A percentile compares a stretch with the other conserved stretches of the same genome.
phyloP scores from a whole-genome alignment of 2,113 vertebrate species.

The Chrysochloris asiatica region DNA sequence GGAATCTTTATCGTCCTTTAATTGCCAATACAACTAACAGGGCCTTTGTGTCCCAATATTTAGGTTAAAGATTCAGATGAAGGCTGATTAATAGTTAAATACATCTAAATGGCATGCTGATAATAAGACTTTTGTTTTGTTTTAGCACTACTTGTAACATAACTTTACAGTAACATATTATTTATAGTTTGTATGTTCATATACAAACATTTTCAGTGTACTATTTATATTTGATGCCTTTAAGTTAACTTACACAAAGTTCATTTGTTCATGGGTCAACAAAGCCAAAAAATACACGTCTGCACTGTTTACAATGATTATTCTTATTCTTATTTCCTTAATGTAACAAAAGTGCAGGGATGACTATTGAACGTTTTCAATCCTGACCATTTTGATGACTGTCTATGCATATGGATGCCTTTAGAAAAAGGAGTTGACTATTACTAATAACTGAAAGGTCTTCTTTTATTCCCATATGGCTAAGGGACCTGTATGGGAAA shows the following conservation, averaged over 20 bases:
- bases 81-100: neutral
- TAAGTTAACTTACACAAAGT: too few species aligned
- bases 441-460: neutral
- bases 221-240: neutral
- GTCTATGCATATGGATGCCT: neutral
- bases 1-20: neutral
- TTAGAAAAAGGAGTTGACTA: neutral
- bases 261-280: neutral
- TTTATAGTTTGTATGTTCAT: neutral
- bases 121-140: neutral
- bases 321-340: neutral
- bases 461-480: constrained; percentile 33
- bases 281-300: neutral
- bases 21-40: neutral
- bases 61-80: neutral
- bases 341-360: neutral
- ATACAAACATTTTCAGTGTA: neutral
- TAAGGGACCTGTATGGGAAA: neutral
- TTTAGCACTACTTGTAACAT: neutral
- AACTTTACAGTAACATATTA: neutral
- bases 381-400: neutral
- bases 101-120: neutral
- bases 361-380: neutral
- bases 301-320: too few species aligned
- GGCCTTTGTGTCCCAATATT: neutral